These are phyloP conservation scores for Callimorpha dominula DNA, from an alignment of 2,888 invertebrate species.

Conservation along the genomic window DNA sequence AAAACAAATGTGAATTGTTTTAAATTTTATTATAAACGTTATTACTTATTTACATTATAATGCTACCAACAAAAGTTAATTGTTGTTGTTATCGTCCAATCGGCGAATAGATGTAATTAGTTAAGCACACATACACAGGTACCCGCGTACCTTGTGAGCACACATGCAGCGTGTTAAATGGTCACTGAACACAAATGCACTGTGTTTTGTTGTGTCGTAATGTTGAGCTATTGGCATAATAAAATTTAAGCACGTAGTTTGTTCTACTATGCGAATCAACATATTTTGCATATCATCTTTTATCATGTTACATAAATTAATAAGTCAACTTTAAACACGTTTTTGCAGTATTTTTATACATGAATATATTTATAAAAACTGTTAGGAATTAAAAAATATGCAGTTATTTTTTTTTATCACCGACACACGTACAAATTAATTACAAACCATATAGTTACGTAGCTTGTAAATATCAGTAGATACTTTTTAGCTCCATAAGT, in stretches of 20 bases:
- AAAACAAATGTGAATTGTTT: constrained; percentile 16
- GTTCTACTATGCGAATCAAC: not conserved
- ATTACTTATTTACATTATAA: constrained; percentile 52
- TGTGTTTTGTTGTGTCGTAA: constrained; percentile 34
- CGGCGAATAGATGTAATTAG: constrained; percentile 61
- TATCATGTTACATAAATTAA: not conserved
- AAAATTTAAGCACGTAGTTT: constrained; percentile 1
- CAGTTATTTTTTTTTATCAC: too few relatives aligned
- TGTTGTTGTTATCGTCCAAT: constrained; percentile 62
- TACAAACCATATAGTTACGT: not conserved
- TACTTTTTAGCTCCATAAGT: not conserved
- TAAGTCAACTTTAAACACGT: not conserved
- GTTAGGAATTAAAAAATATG: too few relatives aligned
- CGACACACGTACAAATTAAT: too few relatives aligned
- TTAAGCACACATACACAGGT: constrained; percentile 39
- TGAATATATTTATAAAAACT: too few relatives aligned
- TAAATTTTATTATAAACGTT: constrained; percentile 54
- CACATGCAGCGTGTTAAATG: constrained; percentile 36
- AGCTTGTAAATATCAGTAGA: not conserved
- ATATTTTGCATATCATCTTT: not conserved
- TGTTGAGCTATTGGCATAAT: not conserved
- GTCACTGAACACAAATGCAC: constrained; percentile 49
- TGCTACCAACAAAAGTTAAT: constrained; percentile 62
- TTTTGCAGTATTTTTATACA: not conserved
- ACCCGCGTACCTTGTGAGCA: constrained; percentile 21